A percentile compares a stretch with the other conserved stretches of the same genome.
Evolutionary conservation across 2,113 vertebrate species (phyloP).

Genomic region (Phrynocephalus versicolor): DNA sequence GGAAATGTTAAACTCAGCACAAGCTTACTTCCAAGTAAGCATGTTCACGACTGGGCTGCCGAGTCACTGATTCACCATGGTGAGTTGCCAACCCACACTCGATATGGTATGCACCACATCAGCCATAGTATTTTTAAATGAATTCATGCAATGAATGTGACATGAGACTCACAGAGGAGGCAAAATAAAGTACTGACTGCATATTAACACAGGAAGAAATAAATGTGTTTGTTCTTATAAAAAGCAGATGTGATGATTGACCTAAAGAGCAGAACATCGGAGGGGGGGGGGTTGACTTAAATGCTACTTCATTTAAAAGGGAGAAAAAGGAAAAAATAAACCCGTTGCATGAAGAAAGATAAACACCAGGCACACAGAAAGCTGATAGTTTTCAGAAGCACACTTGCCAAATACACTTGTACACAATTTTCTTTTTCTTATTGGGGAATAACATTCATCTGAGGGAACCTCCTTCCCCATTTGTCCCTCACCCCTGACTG

Average conservation of each 20-base stretch:
- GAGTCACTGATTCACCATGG: slow-evolving; percentile 36
- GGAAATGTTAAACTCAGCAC: background rate
- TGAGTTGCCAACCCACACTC: slow-evolving; percentile 36
- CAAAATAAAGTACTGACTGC: too few species aligned
- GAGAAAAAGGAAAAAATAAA: too few species aligned
- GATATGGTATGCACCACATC: slow-evolving; percentile 37
- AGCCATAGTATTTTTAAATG: slow-evolving; percentile 40
- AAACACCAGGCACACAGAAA: too few species aligned
- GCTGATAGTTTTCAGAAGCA: too few species aligned
- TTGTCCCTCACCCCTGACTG: background rate
- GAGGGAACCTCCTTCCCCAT: background rate
- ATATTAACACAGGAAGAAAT: slow-evolving; percentile 8
- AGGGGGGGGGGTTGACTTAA: background rate
- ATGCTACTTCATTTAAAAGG: background rate
- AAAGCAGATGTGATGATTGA: background rate
- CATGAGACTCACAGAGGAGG: background rate
- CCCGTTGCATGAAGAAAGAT: background rate
- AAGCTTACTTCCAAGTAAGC: background rate
- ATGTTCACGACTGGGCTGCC: background rate
- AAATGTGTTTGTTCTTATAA: background rate
- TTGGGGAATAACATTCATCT: background rate
- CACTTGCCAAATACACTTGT: too few species aligned
- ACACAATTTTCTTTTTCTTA: too few species aligned
- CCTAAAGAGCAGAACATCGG: background rate
- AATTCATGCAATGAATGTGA: slow-evolving; percentile 39